Percentiles rank a stretch among this genome's conserved stretches.
These are phyloP conservation scores for Gymnarchus niloticus DNA, from an alignment of 2,113 vertebrate genomes.

Conservation along the genomic window DNA sequence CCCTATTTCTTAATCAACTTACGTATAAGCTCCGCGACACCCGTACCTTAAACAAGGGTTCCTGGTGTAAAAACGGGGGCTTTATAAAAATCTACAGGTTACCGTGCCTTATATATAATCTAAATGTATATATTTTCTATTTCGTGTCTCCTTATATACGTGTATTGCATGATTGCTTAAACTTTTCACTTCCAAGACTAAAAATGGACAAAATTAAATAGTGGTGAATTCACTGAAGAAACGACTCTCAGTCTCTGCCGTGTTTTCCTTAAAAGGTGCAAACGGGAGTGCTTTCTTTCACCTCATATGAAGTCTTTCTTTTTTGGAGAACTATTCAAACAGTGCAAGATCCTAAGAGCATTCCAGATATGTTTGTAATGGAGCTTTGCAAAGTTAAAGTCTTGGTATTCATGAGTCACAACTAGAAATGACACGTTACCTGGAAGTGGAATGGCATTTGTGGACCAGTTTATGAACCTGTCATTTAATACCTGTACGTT, in stretches of 20 bases:
- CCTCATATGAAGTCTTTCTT: background rate
- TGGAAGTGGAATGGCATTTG: background rate
- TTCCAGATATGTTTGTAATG: background rate
- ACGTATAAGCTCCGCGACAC: background rate
- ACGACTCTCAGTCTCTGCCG: background rate
- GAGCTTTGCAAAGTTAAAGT: background rate
- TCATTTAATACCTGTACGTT: background rate
- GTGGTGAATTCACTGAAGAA: background rate
- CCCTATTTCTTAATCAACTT: background rate
- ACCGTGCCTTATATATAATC: background rate
- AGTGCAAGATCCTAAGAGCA: background rate
- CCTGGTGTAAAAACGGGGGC: background rate
- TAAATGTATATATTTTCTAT: background rate
- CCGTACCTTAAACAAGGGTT: background rate
- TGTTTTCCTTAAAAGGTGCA: background rate
- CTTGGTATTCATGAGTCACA: background rate
- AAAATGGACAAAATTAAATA: background rate
- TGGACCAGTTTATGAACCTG: background rate
- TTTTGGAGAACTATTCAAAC: background rate
- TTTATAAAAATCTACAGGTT: background rate
- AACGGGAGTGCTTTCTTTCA: background rate
- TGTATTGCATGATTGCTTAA: background rate
- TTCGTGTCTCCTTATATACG: too few relatives aligned
- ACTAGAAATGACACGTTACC: background rate
- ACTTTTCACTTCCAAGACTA: background rate